Conservation (phyloP, 2,113 vertebrate species). For the Microcebus ravelobensis region DNA sequence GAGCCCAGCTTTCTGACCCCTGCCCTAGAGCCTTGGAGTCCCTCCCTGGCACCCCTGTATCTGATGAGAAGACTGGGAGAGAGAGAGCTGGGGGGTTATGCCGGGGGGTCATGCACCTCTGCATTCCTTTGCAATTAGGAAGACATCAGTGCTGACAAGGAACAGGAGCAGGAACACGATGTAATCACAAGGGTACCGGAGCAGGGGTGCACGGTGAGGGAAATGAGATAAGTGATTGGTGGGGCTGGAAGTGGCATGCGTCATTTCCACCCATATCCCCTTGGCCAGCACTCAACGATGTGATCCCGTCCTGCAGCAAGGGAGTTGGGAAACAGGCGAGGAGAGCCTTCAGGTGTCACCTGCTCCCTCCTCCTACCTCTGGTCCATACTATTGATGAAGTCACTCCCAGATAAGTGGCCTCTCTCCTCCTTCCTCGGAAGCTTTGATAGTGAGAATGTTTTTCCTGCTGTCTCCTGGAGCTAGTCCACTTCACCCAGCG, state of each 20-base stretch:
- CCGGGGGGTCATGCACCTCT: background rate
- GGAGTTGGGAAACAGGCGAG: background rate
- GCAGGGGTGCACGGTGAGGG: fast-evolving
- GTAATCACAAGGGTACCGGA: slow-evolving; percentile 32
- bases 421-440: background rate
- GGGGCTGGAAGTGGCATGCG: background rate
- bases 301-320: background rate
- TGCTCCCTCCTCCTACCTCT: background rate
- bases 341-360: background rate
- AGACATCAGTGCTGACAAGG: background rate
- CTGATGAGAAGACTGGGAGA: background rate
- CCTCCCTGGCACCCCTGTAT: background rate
- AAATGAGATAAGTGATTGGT: background rate
- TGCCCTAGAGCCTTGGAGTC: background rate
- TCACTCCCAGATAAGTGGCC: background rate
- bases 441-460: background rate
- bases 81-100: background rate
- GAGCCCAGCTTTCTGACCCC: background rate
- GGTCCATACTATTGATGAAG: too few species aligned
- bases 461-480: background rate
- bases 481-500: background rate
- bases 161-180: background rate
- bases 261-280: background rate
- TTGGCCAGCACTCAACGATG: background rate
- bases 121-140: slow-evolving; percentile 38